phyloP scores from a whole-genome alignment of 1,140 invertebrate species.

The Drosophila tani region DNA sequence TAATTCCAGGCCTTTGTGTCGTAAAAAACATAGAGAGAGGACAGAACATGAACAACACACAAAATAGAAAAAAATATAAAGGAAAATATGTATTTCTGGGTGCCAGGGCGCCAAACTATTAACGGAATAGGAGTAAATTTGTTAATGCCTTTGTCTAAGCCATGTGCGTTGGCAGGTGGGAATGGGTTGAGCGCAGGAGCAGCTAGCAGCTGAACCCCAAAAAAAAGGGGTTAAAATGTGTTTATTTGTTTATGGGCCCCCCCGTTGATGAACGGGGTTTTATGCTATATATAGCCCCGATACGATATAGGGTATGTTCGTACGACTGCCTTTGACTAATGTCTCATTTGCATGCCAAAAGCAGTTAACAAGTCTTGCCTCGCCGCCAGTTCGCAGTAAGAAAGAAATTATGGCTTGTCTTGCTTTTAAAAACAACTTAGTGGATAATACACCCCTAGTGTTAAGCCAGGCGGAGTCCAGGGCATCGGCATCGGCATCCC shows the following conservation, averaged over 20 bases:
- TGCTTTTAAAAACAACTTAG: constrained; percentile 83
- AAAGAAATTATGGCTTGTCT: constrained; percentile 79
- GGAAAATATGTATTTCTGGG: constrained; percentile 9
- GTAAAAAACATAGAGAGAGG: constrained; percentile 59
- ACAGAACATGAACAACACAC: constrained; percentile 44
- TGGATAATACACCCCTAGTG: constrained; percentile 81
- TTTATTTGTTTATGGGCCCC: constrained; percentile 79
- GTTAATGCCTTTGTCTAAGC: constrained; percentile 80
- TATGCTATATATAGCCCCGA: constrained; percentile 27
- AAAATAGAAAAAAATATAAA: constrained; percentile 14
- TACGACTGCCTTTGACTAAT: constrained; percentile 79
- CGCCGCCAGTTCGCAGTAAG: constrained; percentile 44
- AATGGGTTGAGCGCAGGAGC: constrained; percentile 20
- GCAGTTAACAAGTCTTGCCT: constrained; percentile 79
- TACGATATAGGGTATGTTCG: constrained; percentile 41
- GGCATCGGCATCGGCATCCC: constrained; percentile 52
- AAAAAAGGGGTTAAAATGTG: constrained; percentile 76
- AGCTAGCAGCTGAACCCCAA: constrained; percentile 56
- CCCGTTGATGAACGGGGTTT: constrained; percentile 44
- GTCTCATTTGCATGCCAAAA: constrained; percentile 83
- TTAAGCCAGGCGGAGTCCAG: constrained; percentile 59
- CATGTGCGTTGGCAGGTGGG: constrained; percentile 73
- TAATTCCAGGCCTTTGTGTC: constrained; percentile 69
- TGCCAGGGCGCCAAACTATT: constrained; percentile 76
- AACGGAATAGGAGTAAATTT: constrained; percentile 80